These are phyloP conservation scores for Lucilia cuprina DNA, from an alignment of 1,140 invertebrate species.

Conservation along the genomic window DNA sequence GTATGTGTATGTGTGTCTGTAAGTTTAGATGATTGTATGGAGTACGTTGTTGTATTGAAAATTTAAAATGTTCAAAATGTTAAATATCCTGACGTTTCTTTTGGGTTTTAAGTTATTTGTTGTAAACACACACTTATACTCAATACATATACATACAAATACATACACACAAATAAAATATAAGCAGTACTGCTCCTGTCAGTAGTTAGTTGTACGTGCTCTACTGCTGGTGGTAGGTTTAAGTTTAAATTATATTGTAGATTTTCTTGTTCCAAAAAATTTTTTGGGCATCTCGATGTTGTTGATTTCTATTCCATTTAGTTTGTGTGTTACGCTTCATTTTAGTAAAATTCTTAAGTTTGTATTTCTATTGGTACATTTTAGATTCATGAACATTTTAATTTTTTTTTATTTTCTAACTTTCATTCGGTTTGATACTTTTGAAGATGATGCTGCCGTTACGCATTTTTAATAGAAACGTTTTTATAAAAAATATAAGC, in stretches of 20 bases:
- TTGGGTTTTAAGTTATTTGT: not conserved
- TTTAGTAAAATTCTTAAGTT: no score
- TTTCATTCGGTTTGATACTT: not conserved
- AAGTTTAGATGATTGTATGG: no score
- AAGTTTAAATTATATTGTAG: not conserved
- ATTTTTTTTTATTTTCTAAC: not conserved
- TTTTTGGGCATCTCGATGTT: not conserved
- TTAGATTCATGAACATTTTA: not conserved
- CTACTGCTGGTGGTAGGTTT: not conserved
- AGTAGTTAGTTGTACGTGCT: no score
- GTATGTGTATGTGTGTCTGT: not conserved
- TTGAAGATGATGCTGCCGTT: not conserved
- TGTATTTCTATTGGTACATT: no score
- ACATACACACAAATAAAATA: no score
- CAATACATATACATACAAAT: no score
- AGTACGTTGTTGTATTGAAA: not conserved
- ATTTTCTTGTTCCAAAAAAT: not conserved
- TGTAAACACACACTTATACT: not conserved
- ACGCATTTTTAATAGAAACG: not conserved
- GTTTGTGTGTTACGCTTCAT: no score
- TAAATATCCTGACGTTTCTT: not conserved
- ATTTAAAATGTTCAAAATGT: not conserved
- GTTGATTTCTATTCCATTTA: not conserved
- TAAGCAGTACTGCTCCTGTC: no score
- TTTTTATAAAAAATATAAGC: not conserved